phyloP scores from a whole-genome alignment of 2,797 vertebrate species.

The Margarornis squamiger region DNA sequence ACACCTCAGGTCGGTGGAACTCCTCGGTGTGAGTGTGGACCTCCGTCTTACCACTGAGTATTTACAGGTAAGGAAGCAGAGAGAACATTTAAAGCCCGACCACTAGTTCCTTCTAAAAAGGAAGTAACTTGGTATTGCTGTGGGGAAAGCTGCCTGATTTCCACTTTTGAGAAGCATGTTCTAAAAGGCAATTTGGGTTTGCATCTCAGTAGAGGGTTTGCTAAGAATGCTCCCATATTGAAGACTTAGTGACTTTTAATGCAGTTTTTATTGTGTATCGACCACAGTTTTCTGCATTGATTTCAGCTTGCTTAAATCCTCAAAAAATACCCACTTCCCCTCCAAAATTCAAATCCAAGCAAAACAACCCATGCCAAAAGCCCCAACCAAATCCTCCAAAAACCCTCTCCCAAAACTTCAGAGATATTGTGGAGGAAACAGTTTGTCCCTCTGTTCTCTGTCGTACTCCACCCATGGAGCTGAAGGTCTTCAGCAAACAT shows the following conservation, averaged over 20 bases:
- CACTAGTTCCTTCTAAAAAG: background rate
- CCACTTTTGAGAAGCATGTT: background rate
- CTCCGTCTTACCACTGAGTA: background rate
- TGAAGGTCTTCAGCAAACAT: background rate
- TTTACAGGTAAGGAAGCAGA: background rate
- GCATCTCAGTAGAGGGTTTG: background rate
- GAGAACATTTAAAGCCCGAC: background rate
- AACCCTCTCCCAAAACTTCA: background rate
- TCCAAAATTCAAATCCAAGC: background rate
- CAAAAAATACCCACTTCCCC: background rate
- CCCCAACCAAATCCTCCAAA: background rate
- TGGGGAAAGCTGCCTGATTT: background rate
- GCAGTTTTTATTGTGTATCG: background rate
- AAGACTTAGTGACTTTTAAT: background rate
- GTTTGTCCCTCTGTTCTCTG: background rate
- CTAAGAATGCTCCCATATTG: background rate
- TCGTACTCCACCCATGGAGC: background rate
- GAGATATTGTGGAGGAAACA: background rate
- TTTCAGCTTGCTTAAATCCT: background rate
- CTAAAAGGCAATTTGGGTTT: background rate
- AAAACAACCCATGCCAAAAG: background rate
- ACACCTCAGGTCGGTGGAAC: fast-evolving
- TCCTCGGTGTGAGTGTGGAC: fast-evolving
- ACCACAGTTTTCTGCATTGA: background rate
- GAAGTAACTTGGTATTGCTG: background rate